Conservation (phyloP, 2,888 invertebrate species). For the Hymenopus coronatus region DNA sequence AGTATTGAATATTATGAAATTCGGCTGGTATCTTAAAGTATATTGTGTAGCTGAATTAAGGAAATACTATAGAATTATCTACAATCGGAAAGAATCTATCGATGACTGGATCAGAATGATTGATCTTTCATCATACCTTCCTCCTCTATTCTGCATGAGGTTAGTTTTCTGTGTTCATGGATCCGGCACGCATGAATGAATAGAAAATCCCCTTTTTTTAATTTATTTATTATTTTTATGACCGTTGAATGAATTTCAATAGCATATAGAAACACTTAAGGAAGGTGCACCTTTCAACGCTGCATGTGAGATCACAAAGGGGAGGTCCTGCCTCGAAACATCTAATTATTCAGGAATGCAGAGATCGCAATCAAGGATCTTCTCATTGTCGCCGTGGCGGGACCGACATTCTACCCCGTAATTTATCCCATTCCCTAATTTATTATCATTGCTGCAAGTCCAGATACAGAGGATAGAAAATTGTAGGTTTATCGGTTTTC, state of each 20-base stretch:
- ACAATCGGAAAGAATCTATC: too few species aligned
- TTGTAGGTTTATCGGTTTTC: neutral
- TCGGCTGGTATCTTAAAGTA: too few species aligned
- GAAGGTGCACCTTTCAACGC: neutral
- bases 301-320: neutral
- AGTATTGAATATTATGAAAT: too few species aligned
- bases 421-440: neutral
- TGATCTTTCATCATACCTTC: too few species aligned
- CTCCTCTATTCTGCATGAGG: too few species aligned
- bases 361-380: neutral
- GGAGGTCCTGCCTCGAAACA: neutral
- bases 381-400: neutral
- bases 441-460: neutral
- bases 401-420: neutral
- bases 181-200: too few species aligned
- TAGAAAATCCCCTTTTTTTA: too few species aligned
- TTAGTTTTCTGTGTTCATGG: too few species aligned
- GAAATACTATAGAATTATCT: too few species aligned
- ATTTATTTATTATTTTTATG: too few species aligned
- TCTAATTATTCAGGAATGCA: neutral
- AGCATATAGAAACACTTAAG: neutral
- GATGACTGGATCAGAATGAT: too few species aligned
- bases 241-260: neutral
- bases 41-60: too few species aligned
- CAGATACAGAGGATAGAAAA: neutral